Base-by-base conservation (phyloP, 35 echinoderm and acorn worm genomes). In the Holothuria glaberrima region DNA sequence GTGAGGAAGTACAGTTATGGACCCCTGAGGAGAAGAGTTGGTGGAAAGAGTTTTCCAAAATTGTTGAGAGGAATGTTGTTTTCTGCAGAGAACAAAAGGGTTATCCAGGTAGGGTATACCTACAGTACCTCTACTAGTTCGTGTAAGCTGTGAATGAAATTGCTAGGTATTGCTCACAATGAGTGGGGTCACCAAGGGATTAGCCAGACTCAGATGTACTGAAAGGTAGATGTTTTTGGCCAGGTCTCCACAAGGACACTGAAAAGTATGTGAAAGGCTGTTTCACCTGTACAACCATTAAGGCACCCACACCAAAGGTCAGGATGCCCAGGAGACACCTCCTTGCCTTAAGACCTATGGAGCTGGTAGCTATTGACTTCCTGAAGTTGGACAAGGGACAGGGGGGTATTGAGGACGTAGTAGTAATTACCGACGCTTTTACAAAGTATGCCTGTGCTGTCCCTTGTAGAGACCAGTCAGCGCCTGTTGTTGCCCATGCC, bases 201-300 rank as follows among this genome's bases (percentile, higher is more conserved):
- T 22, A 56, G 50, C 21, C 7, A 62, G 41, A 87, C 85, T 21
- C 18, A 36, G 18, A 20, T 12, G 38, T 87, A 28, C 17, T 89
- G n/a, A 75, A 92, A 59, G 61, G 33, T 58, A 46, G 91, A 21
- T 92, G 91, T 78, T 92, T 77, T 54, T 92, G 91, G 91, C 85
- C 83, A 14, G 83, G 91, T 22, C 68, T 92, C 29, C 41, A 88
- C 38, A 54, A 67, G 21, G 82, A 92, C 19, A 85, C 88, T 48
- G 26, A 68, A 66, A 58, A 59, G 18, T 62, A 88, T 27, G 46
- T 87, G 14, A 74, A 78, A 30, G 16, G 88, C 57, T 92, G 91
- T 80, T 87, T 88, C 59, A 70, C 32, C 2, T 92, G 91, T 41
- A 88, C 65, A 75, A 33, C 61, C 13, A 48, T 85, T 25, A 88